Evolutionary conservation across 2,113 vertebrate species (phyloP), one percentile per base, ranked within the genome.

Genomic region (Ceyx melanurus): DNA sequence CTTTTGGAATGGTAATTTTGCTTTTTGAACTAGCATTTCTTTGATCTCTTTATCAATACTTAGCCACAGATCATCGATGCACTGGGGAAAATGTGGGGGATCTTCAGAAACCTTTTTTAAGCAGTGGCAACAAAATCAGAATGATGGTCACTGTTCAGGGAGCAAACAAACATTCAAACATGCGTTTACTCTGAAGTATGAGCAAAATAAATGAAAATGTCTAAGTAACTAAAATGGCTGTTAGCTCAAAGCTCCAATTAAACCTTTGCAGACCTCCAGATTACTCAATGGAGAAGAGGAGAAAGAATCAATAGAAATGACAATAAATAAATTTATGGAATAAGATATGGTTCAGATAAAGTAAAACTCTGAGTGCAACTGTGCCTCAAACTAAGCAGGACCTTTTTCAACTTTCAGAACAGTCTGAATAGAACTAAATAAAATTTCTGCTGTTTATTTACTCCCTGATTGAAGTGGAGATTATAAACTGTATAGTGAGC

Each of bases 111-210:
- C 48, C 16, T 33, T 93, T 92, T 93, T 80, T 56, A 81, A 72
- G 62, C 94, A 67, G 53, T 4, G 11, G 56, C 82, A 95, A 94
- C 91, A 84, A 91, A 96, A 93, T 91, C 90, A 91, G 92, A 83
- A 58, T 67, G 82, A 94, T 80, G 86, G 96, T 94, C 88, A 61
- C 82, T 79, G 42, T 87, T 82, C 62, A 88, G n/a, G 70, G 71
- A 76, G 89, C 60, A 95, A 92, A 90, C n/a, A 71, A 54, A 86
- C 42, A 68, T 92, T 70, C 22, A 53, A 57, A 77, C 11, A 6
- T 13, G 37, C 10, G 37, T 37, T 37, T 37, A n/a, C 43, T 67
- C 15, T 29, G 53, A 54, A 56, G 29, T 56, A 31, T 56, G 54
- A 25, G 15, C 20, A 35, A 37, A 70, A 51, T 51, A 37, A 48